Conservation (phyloP, 2,113 vertebrate species). For the Jaculus jaculus region DNA sequence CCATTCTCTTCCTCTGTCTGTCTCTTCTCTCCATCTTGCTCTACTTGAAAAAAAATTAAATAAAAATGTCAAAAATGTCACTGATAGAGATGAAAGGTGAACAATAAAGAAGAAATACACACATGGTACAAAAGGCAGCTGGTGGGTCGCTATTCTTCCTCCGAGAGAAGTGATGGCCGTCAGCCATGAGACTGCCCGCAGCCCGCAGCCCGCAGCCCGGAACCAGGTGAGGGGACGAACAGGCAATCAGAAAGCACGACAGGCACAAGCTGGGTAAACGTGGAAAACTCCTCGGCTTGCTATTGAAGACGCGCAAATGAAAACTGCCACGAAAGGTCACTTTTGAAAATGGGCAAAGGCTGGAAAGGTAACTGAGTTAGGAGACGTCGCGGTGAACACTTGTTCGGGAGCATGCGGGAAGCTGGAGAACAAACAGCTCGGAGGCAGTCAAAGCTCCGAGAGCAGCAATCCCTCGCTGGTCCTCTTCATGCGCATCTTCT, state of each 20-base stretch:
- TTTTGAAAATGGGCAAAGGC: not conserved
- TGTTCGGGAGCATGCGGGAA: fast-evolving
- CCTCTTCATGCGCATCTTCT: not conserved
- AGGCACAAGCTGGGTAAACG: too few relatives aligned
- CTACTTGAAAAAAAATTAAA: too few relatives aligned
- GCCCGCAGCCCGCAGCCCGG: fast-evolving
- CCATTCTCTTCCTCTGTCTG: too few relatives aligned
- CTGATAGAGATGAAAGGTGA: not conserved
- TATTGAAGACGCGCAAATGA: not conserved
- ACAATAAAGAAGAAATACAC: not conserved
- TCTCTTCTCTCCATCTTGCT: too few relatives aligned
- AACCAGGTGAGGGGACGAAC: fast-evolving
- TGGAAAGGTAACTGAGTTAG: not conserved
- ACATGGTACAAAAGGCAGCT: not conserved
- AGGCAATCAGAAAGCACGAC: not conserved
- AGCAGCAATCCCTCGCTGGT: fast-evolving
- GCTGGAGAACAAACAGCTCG: too few relatives aligned
- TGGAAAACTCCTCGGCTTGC: not conserved
- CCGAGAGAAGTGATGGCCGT: fast-evolving
- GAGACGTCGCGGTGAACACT: not conserved
- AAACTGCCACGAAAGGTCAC: not conserved
- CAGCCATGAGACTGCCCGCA: not conserved
- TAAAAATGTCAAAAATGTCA: too few relatives aligned
- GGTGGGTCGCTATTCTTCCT: too few relatives aligned
- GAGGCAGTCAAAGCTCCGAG: fast-evolving